Base-by-base conservation (phyloP, 2,888 invertebrate genomes). In the Pheosia gnoma region DNA sequence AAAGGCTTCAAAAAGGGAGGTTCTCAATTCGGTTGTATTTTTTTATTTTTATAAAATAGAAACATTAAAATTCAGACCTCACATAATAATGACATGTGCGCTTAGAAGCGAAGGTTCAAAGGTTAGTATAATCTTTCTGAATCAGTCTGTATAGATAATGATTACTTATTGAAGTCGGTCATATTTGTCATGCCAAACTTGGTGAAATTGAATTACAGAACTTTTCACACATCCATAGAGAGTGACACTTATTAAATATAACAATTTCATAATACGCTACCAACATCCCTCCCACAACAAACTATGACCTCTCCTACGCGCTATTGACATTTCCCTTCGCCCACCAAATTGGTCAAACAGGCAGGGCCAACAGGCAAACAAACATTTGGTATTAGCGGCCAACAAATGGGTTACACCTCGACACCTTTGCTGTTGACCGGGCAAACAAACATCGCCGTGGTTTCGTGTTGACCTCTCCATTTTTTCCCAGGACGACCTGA, bases 401-500 rank as follows among this genome's bases (percentile, higher is more conserved):
- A 76, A 78, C 80, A 78, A 80, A 82, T 79, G 83, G 83, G 81
- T 82, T 79, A 84, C 86, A 82, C 77, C 69, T 85, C 85, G 82
- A 87, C 90, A 90, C 90, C 90, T 89, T 82, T 84, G 73, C 76
- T 85, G 79, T 86, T 86, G 81, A 74, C 57, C 72, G 77, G 66
- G 79, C 78, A 89, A 89, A 90, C 78, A 89, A 89, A 90, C 78
- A 88, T 64, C 64, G 74, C 73, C 79, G 70, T 71, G 72, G 77
- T 69, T 76, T 62, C 66, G 62, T 80, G 76, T 82, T 85, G 83
- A 85, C 85, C 86, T 78, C 77, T 75, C 80, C 70, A 81, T 82
- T 82, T 76, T 71, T 89, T 90, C 89, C 88, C 90, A 90, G 85
- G 87, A 77, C 74, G 47, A 43, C 53, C 67, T 53, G 37, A 7